Percentiles rank a stretch among this genome's conserved stretches.
These are phyloP conservation scores for Jaculus jaculus DNA, from an alignment of 2,113 vertebrate genomes.

Conservation along the genomic window DNA sequence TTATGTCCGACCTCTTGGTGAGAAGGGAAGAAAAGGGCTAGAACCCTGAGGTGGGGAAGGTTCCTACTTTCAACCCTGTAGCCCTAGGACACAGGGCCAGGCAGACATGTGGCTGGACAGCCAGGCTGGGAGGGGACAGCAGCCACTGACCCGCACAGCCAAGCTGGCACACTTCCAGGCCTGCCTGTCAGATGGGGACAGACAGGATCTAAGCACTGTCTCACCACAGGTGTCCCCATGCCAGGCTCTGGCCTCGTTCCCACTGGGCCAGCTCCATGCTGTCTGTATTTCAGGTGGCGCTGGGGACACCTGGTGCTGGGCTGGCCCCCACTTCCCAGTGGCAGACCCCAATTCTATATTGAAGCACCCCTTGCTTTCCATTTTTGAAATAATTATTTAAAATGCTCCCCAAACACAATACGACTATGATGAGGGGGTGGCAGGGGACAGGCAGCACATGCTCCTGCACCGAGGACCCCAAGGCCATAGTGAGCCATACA, in stretches of 20 bases:
- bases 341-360: neutral
- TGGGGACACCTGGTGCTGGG: neutral
- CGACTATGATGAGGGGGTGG: neutral
- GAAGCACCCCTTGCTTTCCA: conserved; percentile 32
- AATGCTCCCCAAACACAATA: neutral
- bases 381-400: conserved; percentile 66
- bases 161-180: conserved; percentile 5
- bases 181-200: conserved; percentile 60
- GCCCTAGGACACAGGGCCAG: neutral
- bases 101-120: neutral
- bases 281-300: neutral
- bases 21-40: conserved; percentile 32
- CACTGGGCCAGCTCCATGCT: neutral
- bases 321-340: rapidly evolving
- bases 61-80: conserved; percentile 54
- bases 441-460: neutral
- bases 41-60: conserved; percentile 80
- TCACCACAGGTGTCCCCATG: neutral
- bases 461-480: neutral
- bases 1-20: conserved; percentile 73
- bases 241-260: neutral
- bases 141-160: too few species aligned
- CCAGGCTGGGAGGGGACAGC: neutral
- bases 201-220: too few species aligned
- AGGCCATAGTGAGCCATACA: neutral